phyloP scores from a whole-genome alignment of 2,888 invertebrate genomes.

The Antheraea assamensis region DNA sequence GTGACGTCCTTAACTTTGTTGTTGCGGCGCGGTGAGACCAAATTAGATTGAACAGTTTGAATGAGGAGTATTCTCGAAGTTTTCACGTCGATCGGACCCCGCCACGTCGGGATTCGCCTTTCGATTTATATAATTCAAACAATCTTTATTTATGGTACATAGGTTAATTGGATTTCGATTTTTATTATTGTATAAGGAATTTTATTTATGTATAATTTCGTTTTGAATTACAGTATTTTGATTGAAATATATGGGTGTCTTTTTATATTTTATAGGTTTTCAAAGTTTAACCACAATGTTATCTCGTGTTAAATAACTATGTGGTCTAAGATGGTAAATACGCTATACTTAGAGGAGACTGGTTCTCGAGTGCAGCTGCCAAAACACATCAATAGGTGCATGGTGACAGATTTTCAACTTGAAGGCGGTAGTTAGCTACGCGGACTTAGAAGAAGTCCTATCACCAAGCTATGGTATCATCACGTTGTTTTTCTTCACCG shows the following conservation, averaged over 20 bases:
- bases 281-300: no score
- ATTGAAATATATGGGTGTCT: background rate
- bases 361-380: no score
- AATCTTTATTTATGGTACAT: conserved; percentile 17
- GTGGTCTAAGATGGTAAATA: no score
- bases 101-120: conserved; percentile 34
- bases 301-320: no score
- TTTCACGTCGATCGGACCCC: conserved; percentile 33
- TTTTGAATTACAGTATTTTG: background rate
- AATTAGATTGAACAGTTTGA: conserved; percentile 44
- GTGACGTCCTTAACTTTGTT: conserved; percentile 30
- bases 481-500: no score
- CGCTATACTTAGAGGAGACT: no score
- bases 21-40: conserved; percentile 29
- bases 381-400: no score
- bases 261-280: no score
- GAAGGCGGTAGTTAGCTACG: no score
- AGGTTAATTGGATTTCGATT: conserved; percentile 16
- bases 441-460: no score
- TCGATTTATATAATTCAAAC: conserved; percentile 35
- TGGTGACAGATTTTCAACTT: no score
- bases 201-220: background rate
- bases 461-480: no score
- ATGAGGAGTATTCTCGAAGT: conserved; percentile 36
- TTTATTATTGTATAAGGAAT: background rate